Base-by-base conservation (phyloP, 1,140 invertebrate genomes). In the Drosophila athabasca region DNA sequence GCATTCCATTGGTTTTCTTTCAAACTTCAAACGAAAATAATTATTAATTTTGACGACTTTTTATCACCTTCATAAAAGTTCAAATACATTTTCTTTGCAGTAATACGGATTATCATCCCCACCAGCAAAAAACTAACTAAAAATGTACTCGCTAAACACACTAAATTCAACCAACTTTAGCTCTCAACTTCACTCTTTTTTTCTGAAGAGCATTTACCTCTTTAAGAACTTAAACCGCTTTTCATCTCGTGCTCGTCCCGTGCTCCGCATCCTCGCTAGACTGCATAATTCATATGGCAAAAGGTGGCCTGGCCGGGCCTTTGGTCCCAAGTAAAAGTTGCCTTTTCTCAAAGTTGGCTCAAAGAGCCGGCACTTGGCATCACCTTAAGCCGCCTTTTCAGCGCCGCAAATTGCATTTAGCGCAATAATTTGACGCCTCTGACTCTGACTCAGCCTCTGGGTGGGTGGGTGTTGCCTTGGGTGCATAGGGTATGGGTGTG, bases 321-420 rank as follows among this genome's bases (percentile, higher is more conserved):
- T 19, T 19, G 17, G 17, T n/a, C 17, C 64, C 26, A 57, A 69
- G 67, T 55, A 69, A 58, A 70, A 69, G 31, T 68, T 50, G 35
- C 44, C 44, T 39, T 24, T 17, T 24, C 62, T 68, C 64, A 44
- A 67, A 57, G 66, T 69, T 69, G 64, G 66, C 66, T 69, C 66
- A 73, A 61, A 50, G 67, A 55, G 17, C 54, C 45, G 24, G 50
- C 53, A 66, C 71, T 80, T 80, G 66, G 57, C 45, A 49, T 75
- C 46, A 61, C 58, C 69, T 79, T 79, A 70, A 76, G 59, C 51
- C 72, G 55, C 35, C 64, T 62, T 68, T 83, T 65, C 65, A 45
- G 48, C 44, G 49, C 77, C 61, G 17, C 77, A 77, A 77, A 85
- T 85, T 85, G 82, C 81, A 85, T 85, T 85, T 85, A 75, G 78